Evolutionary conservation across 2,797 vertebrate genomes (phyloP), one percentile per base, ranked within the genome.

Genomic region (Scolopax bukidnonensis): DNA sequence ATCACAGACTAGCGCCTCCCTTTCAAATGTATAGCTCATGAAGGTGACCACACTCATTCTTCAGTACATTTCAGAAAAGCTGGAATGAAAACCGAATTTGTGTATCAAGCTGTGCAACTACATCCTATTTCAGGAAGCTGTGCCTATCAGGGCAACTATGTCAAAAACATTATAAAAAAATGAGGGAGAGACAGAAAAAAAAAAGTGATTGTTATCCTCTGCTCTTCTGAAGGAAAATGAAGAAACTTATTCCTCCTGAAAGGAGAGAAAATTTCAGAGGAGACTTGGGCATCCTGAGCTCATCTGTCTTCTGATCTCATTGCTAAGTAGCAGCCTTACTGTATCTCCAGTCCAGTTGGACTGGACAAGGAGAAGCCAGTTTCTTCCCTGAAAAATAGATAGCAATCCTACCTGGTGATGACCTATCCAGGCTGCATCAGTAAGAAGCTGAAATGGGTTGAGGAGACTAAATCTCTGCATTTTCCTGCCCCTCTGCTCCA

Each of bases 91-190:
- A 38, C 11, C 48, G 61, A 40, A 0, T 12, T 71, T 21, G 5
- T 10, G 27, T 16, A 2, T 5, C 36, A 25, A 1, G 0, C 4
- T 56, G 25, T 65, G 28, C 23, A 64, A 4, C 1, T 2, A 6
- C 6, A 3, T 7, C 41, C 16, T n/a, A 1, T 47, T 56, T 64
- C 38, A 81, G 53, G 71, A 48, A 60, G 6, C 8, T 1, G 0
- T 69, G 32, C 10, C 4, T 78, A 20, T 43, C 60, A 50, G 28
- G 33, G 8, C 20, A 80, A 4, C 28, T 60, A 4, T 36, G 5
- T 12, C 7, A 43, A 78, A 73, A 48, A 4, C 21, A 11, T 61
- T 71, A 47, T 45, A 38, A 54, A 21, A 90, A 60, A 51, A 4
- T 2, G 4, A 1, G 1, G 3, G 18, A 6, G 5, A 56, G 21